Percentiles rank a stretch among this genome's conserved stretches.
phyloP scores from a whole-genome alignment of 2,113 vertebrate genomes.

The Periophthalmodon schlosseri region DNA sequence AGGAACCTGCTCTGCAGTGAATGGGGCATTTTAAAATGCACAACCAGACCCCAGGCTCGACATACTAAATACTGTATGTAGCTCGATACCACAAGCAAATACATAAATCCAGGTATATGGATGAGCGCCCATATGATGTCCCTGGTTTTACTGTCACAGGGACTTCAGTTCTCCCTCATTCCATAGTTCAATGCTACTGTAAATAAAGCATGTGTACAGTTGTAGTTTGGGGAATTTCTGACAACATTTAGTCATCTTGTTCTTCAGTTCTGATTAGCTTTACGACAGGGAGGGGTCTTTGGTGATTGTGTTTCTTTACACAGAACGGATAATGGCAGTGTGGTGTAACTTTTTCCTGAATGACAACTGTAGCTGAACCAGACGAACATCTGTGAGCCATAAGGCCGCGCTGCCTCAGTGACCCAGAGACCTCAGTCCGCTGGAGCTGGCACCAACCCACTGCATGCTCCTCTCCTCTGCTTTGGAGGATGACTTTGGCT shows the following conservation, averaged over 20 bases:
- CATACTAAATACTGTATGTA: background rate
- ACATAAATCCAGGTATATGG: constrained; percentile 13
- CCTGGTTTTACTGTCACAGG: constrained; percentile 22
- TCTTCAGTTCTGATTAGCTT: constrained; percentile 23
- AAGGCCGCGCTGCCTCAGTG: constrained; percentile 57
- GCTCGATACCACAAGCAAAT: constrained; percentile 19
- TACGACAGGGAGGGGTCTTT: constrained; percentile 37
- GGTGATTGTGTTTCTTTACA: constrained; percentile 52
- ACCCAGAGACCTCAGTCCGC: constrained; percentile 61
- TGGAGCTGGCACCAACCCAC: constrained; percentile 57
- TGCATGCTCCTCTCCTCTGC: constrained; percentile 35
- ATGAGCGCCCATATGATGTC: constrained; percentile 27
- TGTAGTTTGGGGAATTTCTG: constrained; percentile 17
- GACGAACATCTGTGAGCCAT: constrained; percentile 72
- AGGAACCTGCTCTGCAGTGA: constrained; percentile 19
- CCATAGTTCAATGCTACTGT: constrained; percentile 27
- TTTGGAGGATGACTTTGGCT: constrained; percentile 28
- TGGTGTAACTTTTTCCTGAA: constrained; percentile 60
- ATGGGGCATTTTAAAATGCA: background rate
- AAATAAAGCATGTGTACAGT: constrained; percentile 35
- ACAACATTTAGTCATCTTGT: constrained; percentile 15
- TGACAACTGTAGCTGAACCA: constrained; percentile 54
- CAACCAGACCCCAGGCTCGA: constrained; percentile 3
- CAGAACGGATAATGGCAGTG: constrained; percentile 55
- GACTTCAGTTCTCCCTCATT: constrained; percentile 24